These are phyloP conservation scores for Lasiurus cinereus DNA, from an alignment of 2,113 vertebrate genomes.

Conservation along the genomic window DNA sequence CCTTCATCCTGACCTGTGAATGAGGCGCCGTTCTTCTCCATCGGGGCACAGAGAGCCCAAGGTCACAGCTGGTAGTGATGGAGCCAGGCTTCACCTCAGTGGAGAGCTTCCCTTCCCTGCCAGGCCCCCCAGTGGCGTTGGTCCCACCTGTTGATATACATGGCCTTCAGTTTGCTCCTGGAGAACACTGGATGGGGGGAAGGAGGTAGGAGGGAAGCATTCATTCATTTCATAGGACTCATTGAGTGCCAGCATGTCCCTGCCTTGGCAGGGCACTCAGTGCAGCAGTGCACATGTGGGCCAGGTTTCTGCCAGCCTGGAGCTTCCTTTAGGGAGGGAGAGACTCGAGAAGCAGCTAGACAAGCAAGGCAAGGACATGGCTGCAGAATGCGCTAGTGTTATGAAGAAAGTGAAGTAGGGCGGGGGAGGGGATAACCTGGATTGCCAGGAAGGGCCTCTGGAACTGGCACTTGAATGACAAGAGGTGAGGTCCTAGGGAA, in stretches of 20 bases:
- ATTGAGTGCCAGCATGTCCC: neutral
- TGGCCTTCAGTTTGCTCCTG: neutral
- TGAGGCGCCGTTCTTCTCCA: neutral
- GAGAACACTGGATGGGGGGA: neutral
- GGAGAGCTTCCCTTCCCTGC: neutral
- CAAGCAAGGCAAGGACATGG: neutral
- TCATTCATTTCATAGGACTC: neutral
- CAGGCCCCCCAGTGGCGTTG: too few species aligned
- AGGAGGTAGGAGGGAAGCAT: neutral
- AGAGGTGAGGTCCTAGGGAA: neutral
- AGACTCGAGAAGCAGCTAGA: too few species aligned
- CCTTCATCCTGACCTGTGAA: neutral
- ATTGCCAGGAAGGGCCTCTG: neutral
- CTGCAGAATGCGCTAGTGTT: neutral
- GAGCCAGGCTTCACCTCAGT: neutral
- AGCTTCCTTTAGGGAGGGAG: neutral
- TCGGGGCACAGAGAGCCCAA: neutral
- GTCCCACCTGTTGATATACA: neutral
- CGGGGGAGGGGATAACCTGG: fast-evolving
- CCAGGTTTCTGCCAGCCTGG: neutral
- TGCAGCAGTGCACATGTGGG: fast-evolving
- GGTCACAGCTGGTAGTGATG: neutral
- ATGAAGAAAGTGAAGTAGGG: neutral
- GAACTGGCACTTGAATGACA: neutral
- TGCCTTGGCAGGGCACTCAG: neutral